Conservation (phyloP, 2,113 vertebrate genomes). For the Lophius piscatorius region DNA sequence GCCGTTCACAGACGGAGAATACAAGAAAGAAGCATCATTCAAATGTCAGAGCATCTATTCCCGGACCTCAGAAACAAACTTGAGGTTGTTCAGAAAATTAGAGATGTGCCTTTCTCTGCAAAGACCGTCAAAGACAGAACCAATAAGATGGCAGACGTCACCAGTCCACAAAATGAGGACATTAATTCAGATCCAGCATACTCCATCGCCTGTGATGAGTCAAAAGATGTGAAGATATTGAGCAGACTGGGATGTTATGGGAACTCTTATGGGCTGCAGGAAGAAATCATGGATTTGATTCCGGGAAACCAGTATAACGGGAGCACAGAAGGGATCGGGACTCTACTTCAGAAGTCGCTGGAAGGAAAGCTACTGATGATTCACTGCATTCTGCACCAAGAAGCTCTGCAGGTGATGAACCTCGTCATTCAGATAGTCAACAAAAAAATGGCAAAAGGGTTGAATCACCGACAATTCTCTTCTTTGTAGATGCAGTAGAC, state of each 20-base stretch:
- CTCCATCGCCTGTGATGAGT: too few species aligned
- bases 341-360: conserved; percentile 16
- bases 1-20: conserved; percentile 2
- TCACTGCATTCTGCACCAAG: conserved; percentile 47
- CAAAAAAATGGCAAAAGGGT: conserved; percentile 56
- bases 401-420: not conserved
- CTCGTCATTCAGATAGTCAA: too few species aligned
- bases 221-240: too few species aligned
- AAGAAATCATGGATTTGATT: too few species aligned
- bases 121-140: conserved; percentile 58
- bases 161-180: too few species aligned
- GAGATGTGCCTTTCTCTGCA: too few species aligned
- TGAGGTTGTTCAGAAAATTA: too few species aligned
- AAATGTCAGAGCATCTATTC: conserved; percentile 55
- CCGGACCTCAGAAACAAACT: too few species aligned
- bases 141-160: conserved; percentile 55
- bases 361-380: conserved; percentile 35
- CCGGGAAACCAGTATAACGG: conserved; percentile 48
- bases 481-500: conserved; percentile 32
- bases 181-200: too few species aligned
- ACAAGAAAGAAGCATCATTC: conserved; percentile 16
- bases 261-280: conserved; percentile 15
- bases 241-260: conserved; percentile 15
- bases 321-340: conserved; percentile 30
- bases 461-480: conserved; percentile 45